Percentiles rank a stretch among this genome's conserved stretches.
Evolutionary conservation across 2,888 invertebrate genomes (phyloP).

Genomic region (Charanyca ferruginea): DNA sequence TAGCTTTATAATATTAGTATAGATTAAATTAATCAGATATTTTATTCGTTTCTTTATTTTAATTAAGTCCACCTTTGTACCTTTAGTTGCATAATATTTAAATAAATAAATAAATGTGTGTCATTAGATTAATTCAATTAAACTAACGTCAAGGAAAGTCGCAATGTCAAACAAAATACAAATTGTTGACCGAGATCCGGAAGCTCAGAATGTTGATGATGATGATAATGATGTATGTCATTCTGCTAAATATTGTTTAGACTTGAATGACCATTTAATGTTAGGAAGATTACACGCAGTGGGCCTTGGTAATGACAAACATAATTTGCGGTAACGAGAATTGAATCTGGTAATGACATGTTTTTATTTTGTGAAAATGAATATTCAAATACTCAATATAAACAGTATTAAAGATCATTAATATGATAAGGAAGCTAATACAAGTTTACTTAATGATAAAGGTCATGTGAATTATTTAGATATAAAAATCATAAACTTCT

Average conservation of each 20-base stretch:
- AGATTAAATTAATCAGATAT: no score
- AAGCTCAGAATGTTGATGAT: slow-evolving; percentile 4
- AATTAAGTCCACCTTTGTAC: no score
- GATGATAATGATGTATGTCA: neutral
- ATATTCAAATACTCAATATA: neutral
- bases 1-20: no score
- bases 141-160: neutral
- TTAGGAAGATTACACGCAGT: slow-evolving; percentile 26
- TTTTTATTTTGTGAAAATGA: slow-evolving; percentile 8
- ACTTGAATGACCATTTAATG: slow-evolving; percentile 9
- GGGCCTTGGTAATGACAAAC: slow-evolving; percentile 15
- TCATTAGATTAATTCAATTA: no score
- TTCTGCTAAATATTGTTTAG: slow-evolving; percentile 19
- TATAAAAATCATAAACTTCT: neutral
- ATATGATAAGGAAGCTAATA: slow-evolving; percentile 8
- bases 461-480: neutral
- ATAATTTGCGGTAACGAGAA: slow-evolving; percentile 24
- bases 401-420: slow-evolving; percentile 1
- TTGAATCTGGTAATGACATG: slow-evolving; percentile 20
- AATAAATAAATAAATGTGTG: no score
- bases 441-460: slow-evolving; percentile 7
- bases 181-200: neutral
- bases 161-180: neutral
- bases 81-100: no score
- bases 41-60: no score